phyloP scores from a whole-genome alignment of 2,888 invertebrate species.

The Pseudolycoriella hygida region DNA sequence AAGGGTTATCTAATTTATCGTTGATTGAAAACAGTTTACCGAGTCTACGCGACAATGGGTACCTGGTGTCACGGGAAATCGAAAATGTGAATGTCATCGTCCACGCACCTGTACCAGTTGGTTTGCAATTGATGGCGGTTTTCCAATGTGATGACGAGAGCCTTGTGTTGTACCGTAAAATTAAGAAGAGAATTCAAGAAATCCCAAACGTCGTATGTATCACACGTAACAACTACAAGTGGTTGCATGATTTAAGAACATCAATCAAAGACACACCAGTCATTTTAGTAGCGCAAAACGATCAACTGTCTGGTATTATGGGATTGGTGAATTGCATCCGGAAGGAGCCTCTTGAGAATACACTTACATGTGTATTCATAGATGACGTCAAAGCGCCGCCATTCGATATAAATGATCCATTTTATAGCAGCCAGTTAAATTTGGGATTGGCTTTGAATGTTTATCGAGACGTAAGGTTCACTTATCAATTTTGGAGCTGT shows the following conservation, averaged over 20 bases:
- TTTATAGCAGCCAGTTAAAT: constrained; percentile 46
- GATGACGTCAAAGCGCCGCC: constrained; percentile 42
- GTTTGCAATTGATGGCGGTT: constrained; percentile 31
- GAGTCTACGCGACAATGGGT: constrained; percentile 39
- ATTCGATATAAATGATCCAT: constrained; percentile 42
- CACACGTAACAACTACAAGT: constrained; percentile 18
- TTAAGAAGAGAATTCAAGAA: constrained; percentile 11
- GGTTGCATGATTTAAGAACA: constrained; percentile 21
- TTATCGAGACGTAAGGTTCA: constrained; percentile 33
- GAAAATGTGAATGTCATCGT: constrained; percentile 37
- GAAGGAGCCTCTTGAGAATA: constrained; percentile 56
- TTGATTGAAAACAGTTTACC: constrained; percentile 27
- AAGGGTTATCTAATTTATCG: constrained; percentile 14
- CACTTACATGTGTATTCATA: constrained; percentile 43
- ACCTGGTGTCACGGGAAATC: constrained; percentile 40
- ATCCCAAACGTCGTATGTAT: constrained; percentile 15
- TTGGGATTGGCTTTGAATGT: constrained; percentile 70
- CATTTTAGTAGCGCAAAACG: constrained; percentile 47
- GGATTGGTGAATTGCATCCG: constrained; percentile 81
- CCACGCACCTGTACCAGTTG: constrained; percentile 42
- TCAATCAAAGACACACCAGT: constrained; percentile 20
- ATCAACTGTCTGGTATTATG: constrained; percentile 56
- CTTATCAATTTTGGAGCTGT: not conserved
- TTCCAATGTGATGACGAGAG: constrained; percentile 20
- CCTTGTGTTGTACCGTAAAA: constrained; percentile 21